phyloP scores from a whole-genome alignment of 2,888 invertebrate genomes.

The Parelbella ahira region DNA sequence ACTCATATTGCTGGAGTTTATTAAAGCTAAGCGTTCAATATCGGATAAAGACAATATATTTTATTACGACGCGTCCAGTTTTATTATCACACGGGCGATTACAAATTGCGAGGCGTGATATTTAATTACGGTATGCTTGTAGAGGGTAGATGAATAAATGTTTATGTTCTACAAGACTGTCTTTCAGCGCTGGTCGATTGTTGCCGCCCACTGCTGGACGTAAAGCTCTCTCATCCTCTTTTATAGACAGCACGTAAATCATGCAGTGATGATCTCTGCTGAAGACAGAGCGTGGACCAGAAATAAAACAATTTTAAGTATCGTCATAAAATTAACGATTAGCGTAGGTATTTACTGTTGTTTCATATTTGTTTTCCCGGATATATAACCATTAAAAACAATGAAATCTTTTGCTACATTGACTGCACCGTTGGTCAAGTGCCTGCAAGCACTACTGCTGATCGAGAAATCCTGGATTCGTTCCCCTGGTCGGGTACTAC shows the following conservation, averaged over 20 bases:
- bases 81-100: slow-evolving; percentile 7
- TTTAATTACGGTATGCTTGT: slow-evolving; percentile 9
- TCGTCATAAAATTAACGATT: too few species aligned
- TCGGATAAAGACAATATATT: slow-evolving; percentile 23
- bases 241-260: slow-evolving; percentile 14
- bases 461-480: too few species aligned
- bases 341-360: too few species aligned
- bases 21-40: slow-evolving; percentile 18
- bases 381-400: too few species aligned
- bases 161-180: slow-evolving; percentile 20
- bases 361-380: too few species aligned
- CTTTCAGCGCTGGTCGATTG: slow-evolving; percentile 27
- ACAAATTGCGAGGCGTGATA: slow-evolving; percentile 8
- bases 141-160: slow-evolving; percentile 30
- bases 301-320: too few species aligned
- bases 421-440: too few species aligned
- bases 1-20: slow-evolving; percentile 34
- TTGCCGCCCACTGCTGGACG: slow-evolving; percentile 21
- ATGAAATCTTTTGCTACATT: too few species aligned
- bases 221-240: slow-evolving; percentile 17
- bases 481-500: too few species aligned
- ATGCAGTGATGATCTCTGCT: slow-evolving; percentile 5
- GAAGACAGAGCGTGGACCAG: slow-evolving; percentile 1
- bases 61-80: slow-evolving; percentile 17
- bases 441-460: too few species aligned